Evolutionary conservation across 2,113 vertebrate genomes (phyloP).

Genomic region (Polypterus bichir): DNA sequence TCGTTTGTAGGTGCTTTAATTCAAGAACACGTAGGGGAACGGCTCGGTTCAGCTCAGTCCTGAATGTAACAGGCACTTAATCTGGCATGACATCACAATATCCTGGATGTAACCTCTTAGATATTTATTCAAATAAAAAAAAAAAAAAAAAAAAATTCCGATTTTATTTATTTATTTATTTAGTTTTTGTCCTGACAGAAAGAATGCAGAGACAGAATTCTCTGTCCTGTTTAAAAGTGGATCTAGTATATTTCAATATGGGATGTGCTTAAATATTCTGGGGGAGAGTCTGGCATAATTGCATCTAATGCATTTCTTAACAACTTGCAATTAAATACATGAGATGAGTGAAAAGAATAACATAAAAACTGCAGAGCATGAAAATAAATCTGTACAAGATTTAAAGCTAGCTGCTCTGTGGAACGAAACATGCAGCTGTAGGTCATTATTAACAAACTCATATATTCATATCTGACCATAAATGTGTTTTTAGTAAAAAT

Average conservation of each 20-base stretch:
- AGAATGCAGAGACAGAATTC: neutral
- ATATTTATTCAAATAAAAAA: too few species aligned
- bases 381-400: slow-evolving; percentile 5
- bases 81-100: too few species aligned
- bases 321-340: slow-evolving; percentile 4
- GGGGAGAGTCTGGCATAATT: slow-evolving; percentile 1
- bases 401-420: slow-evolving; percentile 6
- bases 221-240: neutral
- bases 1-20: too few species aligned
- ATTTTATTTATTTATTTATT: too few species aligned
- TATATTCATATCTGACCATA: too few species aligned
- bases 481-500: too few species aligned
- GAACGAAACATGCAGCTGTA: neutral
- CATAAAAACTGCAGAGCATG: neutral
- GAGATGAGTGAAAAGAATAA: slow-evolving; percentile 1
- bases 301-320: slow-evolving; percentile 3
- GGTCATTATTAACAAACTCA: neutral
- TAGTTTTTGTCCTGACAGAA: neutral
- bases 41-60: too few species aligned
- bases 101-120: too few species aligned
- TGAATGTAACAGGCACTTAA: too few species aligned
- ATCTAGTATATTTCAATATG: neutral
- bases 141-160: too few species aligned
- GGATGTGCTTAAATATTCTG: neutral
- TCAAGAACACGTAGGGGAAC: too few species aligned